Evolutionary conservation across 2,113 vertebrate species (phyloP), one percentile per base, ranked within the genome.

Genomic region (Sebastes schlegelii): DNA sequence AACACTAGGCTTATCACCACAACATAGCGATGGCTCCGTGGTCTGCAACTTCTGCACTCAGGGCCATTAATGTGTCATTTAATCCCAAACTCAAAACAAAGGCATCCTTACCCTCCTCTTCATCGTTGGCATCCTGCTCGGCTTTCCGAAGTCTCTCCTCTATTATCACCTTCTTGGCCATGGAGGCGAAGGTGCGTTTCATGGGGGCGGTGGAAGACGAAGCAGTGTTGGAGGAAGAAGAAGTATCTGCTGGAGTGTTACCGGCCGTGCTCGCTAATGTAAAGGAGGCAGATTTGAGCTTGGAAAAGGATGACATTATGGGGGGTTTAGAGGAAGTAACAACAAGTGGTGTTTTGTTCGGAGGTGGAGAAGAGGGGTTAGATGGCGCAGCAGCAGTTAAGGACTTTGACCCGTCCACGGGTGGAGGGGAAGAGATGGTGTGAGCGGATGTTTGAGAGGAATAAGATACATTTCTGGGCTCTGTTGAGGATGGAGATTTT

Each of bases 91-190:
- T 69, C 14, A 55, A 54, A 49, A 6, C 52, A 7, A 63, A 52
- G 1, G 14, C 12, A 12, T 70, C 71, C 88, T 92, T 79, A 95
- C 95, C 95, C 62, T 88, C 87, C 6, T 95, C 91, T 9, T 95
- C 93, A 16, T 79, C 83, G 7, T 83, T 19, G 40, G 65, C 85
- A 17, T 92, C 78, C 61, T 93, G 88, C 49, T 94, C 93, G 21
- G 91, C 88, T 77, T 90, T 95, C 76, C 86, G 87, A 42, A 95
- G 87, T 79, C 93, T 90, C 85, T 94, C 93, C 77, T 95, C 85
- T n/a, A 95, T 86, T 19, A 96, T 93, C 81, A 96, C 92, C 43
- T 42, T 69, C 73, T 94, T 94, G 21, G 94, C 95, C 64, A 92
- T 16, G 16, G 86, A 82, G 17, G 88, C 91, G 82, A 96, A 95